phyloP scores from a whole-genome alignment of 2,888 invertebrate genomes.

The Synanthedon andrenaeformis region DNA sequence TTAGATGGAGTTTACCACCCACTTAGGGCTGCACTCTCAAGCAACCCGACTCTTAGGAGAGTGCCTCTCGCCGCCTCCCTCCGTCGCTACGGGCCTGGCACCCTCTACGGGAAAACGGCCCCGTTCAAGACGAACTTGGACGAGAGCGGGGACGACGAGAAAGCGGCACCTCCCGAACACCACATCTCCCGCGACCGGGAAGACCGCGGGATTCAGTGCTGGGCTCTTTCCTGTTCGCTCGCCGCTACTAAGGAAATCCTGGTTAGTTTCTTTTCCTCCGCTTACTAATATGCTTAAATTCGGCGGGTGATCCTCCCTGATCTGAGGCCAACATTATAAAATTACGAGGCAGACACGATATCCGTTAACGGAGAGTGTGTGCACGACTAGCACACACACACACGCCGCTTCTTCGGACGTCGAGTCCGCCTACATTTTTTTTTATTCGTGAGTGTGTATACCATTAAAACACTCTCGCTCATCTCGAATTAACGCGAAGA shows the following conservation, averaged over 20 bases:
- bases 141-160: too few relatives aligned
- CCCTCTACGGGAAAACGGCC: constrained; percentile 28
- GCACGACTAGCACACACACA: not conserved
- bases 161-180: too few relatives aligned
- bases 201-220: too few relatives aligned
- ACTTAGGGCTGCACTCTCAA: too few relatives aligned
- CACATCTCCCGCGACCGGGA: too few relatives aligned
- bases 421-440: not conserved
- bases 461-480: not conserved
- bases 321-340: not conserved
- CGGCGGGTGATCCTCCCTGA: constrained; percentile 14
- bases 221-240: too few relatives aligned
- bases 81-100: constrained; percentile 50
- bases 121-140: too few relatives aligned
- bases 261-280: constrained; percentile 75
- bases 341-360: not conserved
- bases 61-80: constrained; percentile 11
- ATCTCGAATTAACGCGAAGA: not conserved
- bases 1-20: not conserved
- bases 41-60: not conserved
- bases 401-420: not conserved
- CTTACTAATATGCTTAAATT: constrained; percentile 72
- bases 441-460: not conserved
- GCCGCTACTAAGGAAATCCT: constrained; percentile 74
- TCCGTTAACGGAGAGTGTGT: not conserved